Conservation (phyloP, 2,113 vertebrate species). For the Semnopithecus entellus region DNA sequence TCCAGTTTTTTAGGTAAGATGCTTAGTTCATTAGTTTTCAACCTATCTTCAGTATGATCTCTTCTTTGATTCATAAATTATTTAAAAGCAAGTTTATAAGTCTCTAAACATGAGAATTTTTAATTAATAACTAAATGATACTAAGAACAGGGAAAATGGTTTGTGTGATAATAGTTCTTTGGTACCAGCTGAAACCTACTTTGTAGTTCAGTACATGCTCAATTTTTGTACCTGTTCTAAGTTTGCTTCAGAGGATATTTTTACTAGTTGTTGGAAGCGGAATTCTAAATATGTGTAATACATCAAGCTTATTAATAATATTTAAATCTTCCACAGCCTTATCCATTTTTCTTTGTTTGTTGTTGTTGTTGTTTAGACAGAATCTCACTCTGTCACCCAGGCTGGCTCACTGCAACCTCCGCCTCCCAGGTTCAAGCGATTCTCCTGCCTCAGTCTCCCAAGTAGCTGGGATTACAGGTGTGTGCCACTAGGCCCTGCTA, state of each 20-base stretch:
- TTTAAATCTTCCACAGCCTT: slow-evolving; percentile 32
- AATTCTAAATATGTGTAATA: slow-evolving; percentile 14
- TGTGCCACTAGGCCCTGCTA: too few species aligned
- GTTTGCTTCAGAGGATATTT: slow-evolving; percentile 10
- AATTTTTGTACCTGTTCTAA: background rate
- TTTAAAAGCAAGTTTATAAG: background rate
- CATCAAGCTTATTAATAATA: slow-evolving; percentile 37
- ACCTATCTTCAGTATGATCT: background rate
- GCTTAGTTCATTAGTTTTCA: slow-evolving; percentile 38
- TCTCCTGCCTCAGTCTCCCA: too few species aligned
- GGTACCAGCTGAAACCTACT: background rate
- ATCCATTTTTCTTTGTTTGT: background rate
- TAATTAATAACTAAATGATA: slow-evolving; percentile 27
- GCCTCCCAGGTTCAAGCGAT: too few species aligned
- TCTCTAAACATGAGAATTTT: slow-evolving; percentile 4
- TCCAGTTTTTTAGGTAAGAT: background rate
- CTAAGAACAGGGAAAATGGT: background rate
- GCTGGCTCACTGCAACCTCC: too few species aligned
- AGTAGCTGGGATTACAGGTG: too few species aligned
- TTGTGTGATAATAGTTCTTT: slow-evolving; percentile 10
- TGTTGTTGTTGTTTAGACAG: too few species aligned
- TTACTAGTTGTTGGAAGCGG: background rate
- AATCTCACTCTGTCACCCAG: too few species aligned
- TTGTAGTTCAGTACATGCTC: background rate
- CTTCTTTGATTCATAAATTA: slow-evolving; percentile 26